A percentile compares a stretch with the other conserved stretches of the same genome.
phyloP scores from a whole-genome alignment of 2,797 vertebrate species.

The Psittacula echo region DNA sequence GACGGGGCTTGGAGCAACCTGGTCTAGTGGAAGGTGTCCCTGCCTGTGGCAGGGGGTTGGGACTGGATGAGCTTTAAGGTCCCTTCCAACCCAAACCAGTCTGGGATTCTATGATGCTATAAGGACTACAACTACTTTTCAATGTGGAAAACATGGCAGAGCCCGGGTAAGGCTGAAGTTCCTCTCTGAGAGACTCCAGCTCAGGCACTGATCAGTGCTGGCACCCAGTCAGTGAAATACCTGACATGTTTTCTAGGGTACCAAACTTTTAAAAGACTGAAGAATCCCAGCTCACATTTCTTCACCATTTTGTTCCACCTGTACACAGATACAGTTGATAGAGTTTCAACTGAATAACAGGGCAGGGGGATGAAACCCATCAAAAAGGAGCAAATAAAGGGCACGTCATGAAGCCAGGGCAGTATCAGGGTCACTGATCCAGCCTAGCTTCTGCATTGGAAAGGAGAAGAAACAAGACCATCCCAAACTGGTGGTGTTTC shows the following conservation, averaged over 20 bases:
- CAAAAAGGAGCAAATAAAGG: background rate
- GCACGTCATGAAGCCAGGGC: background rate
- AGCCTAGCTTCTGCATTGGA: background rate
- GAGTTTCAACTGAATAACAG: background rate
- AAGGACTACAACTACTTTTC: background rate
- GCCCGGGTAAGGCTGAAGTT: background rate
- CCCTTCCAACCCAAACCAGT: background rate
- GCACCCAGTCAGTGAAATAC: background rate
- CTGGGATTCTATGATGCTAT: background rate
- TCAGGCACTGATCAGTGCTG: background rate
- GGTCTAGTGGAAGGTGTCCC: background rate
- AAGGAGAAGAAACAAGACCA: background rate
- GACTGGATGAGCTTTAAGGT: background rate
- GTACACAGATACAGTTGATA: background rate
- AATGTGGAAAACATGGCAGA: background rate
- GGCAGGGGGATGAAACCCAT: background rate
- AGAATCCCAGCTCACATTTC: background rate
- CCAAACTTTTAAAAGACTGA: background rate
- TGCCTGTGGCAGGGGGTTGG: rapidly evolving
- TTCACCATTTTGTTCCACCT: background rate
- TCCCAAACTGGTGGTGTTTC: background rate
- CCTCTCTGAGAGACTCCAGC: background rate
- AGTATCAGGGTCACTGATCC: background rate
- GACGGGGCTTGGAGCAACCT: background rate
- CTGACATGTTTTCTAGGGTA: background rate